Evolutionary conservation across 2,888 invertebrate genomes (phyloP), one percentile per base, ranked within the genome.

Genomic region (Amiota mariae): DNA sequence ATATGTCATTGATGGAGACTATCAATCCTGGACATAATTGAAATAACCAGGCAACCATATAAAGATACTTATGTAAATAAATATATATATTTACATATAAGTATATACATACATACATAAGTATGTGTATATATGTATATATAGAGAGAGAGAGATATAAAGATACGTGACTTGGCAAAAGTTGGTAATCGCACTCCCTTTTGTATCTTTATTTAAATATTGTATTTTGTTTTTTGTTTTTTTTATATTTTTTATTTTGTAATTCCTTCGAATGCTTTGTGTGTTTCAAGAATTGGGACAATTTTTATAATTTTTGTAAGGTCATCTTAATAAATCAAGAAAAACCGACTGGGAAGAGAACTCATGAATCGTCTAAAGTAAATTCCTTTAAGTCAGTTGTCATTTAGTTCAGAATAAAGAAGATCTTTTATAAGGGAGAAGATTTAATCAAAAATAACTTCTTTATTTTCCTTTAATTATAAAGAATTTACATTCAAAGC

Each of bases 1-100:
- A 83, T 85, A 85, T 83, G 85, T 83, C 83, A 83, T 84, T 80
- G 81, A 83, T 77, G 77, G 77, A 77, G 83, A 73, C 79, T 80
- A 85, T 85, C 85, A 83, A 83, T 83, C 83, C 83, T 83, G 74
- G 68, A 75, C 47, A 59, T 54, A 18, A 68, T 51, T 54, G 24
- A 68, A 51, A 51, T n/a, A 36, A n/a, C n/a, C n/a, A 18, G 51
- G 51, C 59, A 59, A 66, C 64, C 67, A 54, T 70, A 61, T 13
- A 61, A n/a, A 63, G 49, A 70, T 12, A 47, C 48, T 49, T 49
- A 20, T 51, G 51, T 67, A 67, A 20, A 67, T n/a, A 51, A 13
- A 68, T 11, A 59, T 36, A 36, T 36, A 2, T 4, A 49, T 20
- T 57, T n/a, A 61, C 9, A 68, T 47, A 73, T 54, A 54, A 3